A percentile compares a stretch with the other conserved stretches of the same genome.
Conservation (phyloP, 2,888 invertebrate genomes). For the Meiosimyza decipiens region DNA sequence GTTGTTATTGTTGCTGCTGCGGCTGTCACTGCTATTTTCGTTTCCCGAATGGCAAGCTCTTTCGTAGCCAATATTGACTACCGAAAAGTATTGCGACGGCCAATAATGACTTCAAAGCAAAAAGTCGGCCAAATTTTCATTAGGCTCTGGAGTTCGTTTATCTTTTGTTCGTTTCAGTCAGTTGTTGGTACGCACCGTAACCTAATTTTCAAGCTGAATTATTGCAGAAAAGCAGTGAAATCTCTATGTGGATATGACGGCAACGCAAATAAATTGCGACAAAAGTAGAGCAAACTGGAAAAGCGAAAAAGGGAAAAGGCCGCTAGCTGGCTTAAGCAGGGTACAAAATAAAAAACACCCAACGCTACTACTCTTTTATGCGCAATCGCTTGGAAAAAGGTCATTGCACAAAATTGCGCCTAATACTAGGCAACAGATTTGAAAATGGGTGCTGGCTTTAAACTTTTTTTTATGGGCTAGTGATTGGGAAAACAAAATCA, state of each 20-base stretch:
- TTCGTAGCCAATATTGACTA: too few species aligned
- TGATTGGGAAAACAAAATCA: too few species aligned
- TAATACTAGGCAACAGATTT: too few species aligned
- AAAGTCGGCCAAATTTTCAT: too few species aligned
- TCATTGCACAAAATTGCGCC: slow-evolving; percentile 49
- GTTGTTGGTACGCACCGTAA: not conserved
- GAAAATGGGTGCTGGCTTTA: too few species aligned
- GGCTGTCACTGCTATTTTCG: not conserved
- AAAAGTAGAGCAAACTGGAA: not conserved
- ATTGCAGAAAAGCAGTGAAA: not conserved
- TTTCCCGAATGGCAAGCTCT: too few species aligned
- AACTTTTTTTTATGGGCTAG: too few species aligned
- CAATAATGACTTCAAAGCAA: too few species aligned
- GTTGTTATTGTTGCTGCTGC: not conserved
- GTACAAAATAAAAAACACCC: too few species aligned
- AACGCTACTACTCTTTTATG: not conserved
- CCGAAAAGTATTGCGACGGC: too few species aligned
- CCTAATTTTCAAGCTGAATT: slow-evolving; percentile 24
- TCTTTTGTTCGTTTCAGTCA: too few species aligned
- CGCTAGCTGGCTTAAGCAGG: not conserved
- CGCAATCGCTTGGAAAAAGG: slow-evolving; percentile 52
- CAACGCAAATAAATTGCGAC: slow-evolving; percentile 1
- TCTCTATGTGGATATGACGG: not conserved
- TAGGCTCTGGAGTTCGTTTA: too few species aligned
- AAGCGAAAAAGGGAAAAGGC: not conserved